Evolutionary conservation across 2,888 invertebrate genomes (phyloP), one percentile per base, ranked within the genome.

Genomic region (Bedellia somnulentella): DNA sequence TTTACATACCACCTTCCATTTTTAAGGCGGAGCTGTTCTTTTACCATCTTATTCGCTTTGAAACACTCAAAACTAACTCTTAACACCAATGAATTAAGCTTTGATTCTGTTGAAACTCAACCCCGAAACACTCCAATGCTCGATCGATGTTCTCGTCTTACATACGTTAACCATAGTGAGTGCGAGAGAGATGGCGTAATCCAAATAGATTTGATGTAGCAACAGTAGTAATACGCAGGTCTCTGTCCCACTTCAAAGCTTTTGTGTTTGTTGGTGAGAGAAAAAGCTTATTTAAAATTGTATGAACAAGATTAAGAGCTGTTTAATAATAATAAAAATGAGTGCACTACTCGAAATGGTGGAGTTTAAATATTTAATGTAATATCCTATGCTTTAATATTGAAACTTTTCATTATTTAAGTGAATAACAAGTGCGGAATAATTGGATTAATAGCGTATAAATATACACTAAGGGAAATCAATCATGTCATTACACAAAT

Each of bases 1-100:
- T 75, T 75, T 75, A 75, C 73, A 75, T 73, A 71, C 75, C 73
- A 75, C 73, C 75, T 75, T 73, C 75, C 73, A 75, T 73, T 75
- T 75, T 75, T 75, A 71, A 75, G 75, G 75, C 71, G 75, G 75
- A 70, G 73, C 70, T 73, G 67, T 60, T 64, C 57, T 67, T 67
- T 55, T 49, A 45, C 54, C 48, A 50, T 53, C 60, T 55, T 52
- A 48, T 44, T 45, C 38, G 35, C 29, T 35, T 35, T 0, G 0
- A 2, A 2, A 18, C 35, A 42, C 21, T 4, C n/a, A n/a, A 52
- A 43, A 36, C 15, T 33, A 5, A 34, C 49, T 47, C 36, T 31
- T 54, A 46, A 11, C 0, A 0, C 0, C 0, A 0, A 1, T 0
- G 0, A 0, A 0, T 3, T 39, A 57, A 37, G 42, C 35, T 16